Conservation (phyloP, 2,888 invertebrate genomes). For the Zaprionus lineosus region DNA sequence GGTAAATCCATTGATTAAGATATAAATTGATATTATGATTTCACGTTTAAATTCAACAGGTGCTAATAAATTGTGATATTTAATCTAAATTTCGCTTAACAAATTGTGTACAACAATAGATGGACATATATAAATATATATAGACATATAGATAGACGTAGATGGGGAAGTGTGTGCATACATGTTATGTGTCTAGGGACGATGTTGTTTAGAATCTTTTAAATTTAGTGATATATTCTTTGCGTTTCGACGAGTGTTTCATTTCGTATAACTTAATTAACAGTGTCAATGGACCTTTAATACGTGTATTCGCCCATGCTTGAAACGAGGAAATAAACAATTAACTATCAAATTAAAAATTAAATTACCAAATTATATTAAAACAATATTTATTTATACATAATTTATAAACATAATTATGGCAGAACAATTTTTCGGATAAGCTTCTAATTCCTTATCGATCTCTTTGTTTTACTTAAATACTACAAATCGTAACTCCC, state of each 20-base stretch:
- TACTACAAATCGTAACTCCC: slow-evolving; percentile 40
- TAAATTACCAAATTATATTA: slow-evolving; percentile 36
- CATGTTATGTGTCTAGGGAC: too few relatives aligned
- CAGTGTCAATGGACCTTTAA: too few relatives aligned
- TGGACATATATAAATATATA: too few relatives aligned
- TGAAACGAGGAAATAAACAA: too few relatives aligned
- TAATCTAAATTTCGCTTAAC: slow-evolving; percentile 12
- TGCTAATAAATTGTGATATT: slow-evolving; percentile 19
- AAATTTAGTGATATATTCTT: too few relatives aligned
- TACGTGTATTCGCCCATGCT: too few relatives aligned
- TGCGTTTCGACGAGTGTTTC: too few relatives aligned
- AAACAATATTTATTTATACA: slow-evolving; percentile 48
- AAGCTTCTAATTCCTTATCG: slow-evolving; percentile 6
- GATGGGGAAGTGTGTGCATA: too few relatives aligned
- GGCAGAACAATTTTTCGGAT: slow-evolving; percentile 49
- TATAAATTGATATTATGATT: slow-evolving; percentile 29
- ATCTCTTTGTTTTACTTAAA: slow-evolving; percentile 47
- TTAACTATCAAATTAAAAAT: slow-evolving; percentile 16
- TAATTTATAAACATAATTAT: slow-evolving; percentile 53
- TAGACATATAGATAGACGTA: too few relatives aligned
- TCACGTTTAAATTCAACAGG: slow-evolving; percentile 27
- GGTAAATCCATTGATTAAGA: too few relatives aligned
- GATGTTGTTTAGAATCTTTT: too few relatives aligned
- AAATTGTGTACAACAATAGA: slow-evolving; percentile 20
- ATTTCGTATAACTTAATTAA: too few relatives aligned